phyloP scores from a whole-genome alignment of 2,113 vertebrate species.

The Romanogobio albipinnatus region DNA sequence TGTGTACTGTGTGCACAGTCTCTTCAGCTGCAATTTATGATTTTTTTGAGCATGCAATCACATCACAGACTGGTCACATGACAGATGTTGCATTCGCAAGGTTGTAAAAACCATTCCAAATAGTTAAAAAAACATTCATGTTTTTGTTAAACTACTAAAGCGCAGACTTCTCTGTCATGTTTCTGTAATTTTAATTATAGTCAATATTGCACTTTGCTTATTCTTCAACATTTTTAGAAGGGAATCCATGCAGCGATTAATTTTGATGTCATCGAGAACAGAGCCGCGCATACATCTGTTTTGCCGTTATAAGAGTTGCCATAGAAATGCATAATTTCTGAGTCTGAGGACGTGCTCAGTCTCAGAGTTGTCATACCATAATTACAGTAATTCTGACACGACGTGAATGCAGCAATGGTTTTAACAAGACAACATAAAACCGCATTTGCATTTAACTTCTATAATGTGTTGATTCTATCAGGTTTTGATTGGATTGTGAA shows the following conservation, averaged over 20 bases:
- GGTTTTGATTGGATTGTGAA: not conserved
- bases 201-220: not conserved
- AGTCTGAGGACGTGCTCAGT: not conserved
- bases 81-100: not conserved
- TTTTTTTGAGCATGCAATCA: not conserved
- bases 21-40: not conserved
- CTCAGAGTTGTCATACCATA: not conserved
- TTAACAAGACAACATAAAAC: not conserved
- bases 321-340: not conserved
- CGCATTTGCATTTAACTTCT: slow-evolving; percentile 11
- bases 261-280: not conserved
- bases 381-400: slow-evolving; percentile 31
- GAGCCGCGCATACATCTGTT: not conserved
- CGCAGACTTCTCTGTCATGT: not conserved
- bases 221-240: not conserved
- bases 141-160: not conserved
- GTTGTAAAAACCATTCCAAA: not conserved
- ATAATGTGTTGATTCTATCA: not conserved
- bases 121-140: not conserved
- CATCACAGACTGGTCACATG: not conserved
- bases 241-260: not conserved
- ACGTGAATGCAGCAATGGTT: not conserved
- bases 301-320: slow-evolving; percentile 2
- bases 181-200: too few relatives aligned
- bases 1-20: not conserved